phyloP scores from a whole-genome alignment of 2,888 invertebrate genomes.

The Tachina grossa region DNA sequence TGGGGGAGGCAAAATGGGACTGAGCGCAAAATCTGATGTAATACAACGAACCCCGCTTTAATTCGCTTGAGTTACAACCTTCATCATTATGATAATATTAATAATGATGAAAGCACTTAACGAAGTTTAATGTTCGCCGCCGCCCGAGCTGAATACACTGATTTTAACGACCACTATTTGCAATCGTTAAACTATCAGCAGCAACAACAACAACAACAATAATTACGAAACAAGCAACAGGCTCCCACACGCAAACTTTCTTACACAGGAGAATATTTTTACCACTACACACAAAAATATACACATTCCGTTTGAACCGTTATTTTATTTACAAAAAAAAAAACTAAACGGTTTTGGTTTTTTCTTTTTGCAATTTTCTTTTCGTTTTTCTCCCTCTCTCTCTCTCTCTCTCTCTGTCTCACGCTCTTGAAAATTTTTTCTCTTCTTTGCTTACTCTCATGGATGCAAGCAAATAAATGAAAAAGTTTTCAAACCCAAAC shows the following conservation, averaged over 20 bases:
- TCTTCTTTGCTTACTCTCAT: conserved; percentile 51
- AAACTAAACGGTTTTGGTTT: conserved; percentile 7
- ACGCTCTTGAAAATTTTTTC: conserved; percentile 27
- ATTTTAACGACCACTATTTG: conserved; percentile 42
- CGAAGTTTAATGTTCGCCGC: conserved; percentile 25
- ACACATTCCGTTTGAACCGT: conserved; percentile 12
- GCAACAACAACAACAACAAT: conserved; percentile 29
- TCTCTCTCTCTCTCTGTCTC: conserved; percentile 5
- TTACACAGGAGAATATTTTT: conserved; percentile 36
- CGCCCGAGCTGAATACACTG: conserved; percentile 55
- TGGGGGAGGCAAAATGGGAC: conserved; percentile 46
- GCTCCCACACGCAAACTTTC: conserved; percentile 17
- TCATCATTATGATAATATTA: conserved; percentile 35
- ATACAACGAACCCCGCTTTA: conserved; percentile 16
- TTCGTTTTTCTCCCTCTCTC: conserved; percentile 27
- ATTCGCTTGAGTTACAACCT: conserved; percentile 35
- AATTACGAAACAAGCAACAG: conserved; percentile 54
- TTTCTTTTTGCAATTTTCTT: conserved; percentile 13
- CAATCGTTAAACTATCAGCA: conserved; percentile 29
- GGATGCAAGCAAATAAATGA: conserved; percentile 18
- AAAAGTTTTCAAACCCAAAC: background rate
- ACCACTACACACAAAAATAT: background rate
- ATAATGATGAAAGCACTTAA: conserved; percentile 43
- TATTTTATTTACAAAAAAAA: conserved; percentile 27
- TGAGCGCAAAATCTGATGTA: conserved; percentile 51